These are phyloP conservation scores for Bombus balteatus DNA, from an alignment of 1,140 invertebrate genomes.

Conservation along the genomic window DNA sequence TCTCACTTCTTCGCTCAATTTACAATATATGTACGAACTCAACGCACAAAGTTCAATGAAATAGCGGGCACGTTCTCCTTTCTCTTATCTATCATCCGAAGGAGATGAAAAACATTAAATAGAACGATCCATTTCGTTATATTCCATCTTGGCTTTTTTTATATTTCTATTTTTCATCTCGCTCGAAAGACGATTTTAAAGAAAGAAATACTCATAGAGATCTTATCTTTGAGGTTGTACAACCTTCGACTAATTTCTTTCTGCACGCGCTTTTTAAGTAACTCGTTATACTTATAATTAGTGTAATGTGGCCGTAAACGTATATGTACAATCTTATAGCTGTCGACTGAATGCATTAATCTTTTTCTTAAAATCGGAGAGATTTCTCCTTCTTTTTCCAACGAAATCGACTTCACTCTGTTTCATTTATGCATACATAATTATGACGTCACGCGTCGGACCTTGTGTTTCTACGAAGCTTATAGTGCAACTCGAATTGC, in stretches of 20 bases:
- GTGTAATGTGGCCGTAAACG: background rate
- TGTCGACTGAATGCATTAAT: background rate
- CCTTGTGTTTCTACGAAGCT: slow-evolving; percentile 11
- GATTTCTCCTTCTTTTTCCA: background rate
- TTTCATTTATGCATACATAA: background rate
- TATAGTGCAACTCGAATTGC: background rate
- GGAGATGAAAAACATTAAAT: background rate
- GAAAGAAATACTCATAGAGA: background rate
- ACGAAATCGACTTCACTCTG: background rate
- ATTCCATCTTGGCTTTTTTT: background rate
- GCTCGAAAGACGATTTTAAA: background rate
- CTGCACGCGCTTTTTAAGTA: slow-evolving; percentile 5
- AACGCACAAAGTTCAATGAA: background rate
- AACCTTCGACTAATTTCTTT: background rate
- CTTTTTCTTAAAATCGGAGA: background rate
- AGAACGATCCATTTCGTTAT: background rate
- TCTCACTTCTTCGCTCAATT: background rate
- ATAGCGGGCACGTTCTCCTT: background rate
- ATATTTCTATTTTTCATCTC: background rate
- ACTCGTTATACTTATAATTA: slow-evolving; percentile 18
- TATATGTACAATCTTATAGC: slow-evolving; percentile 35
- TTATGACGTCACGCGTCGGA: background rate
- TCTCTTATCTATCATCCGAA: background rate
- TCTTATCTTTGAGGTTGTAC: background rate
- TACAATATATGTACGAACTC: background rate